phyloP scores from a whole-genome alignment of 2,797 vertebrate genomes.

The Oryzias sinensis region DNA sequence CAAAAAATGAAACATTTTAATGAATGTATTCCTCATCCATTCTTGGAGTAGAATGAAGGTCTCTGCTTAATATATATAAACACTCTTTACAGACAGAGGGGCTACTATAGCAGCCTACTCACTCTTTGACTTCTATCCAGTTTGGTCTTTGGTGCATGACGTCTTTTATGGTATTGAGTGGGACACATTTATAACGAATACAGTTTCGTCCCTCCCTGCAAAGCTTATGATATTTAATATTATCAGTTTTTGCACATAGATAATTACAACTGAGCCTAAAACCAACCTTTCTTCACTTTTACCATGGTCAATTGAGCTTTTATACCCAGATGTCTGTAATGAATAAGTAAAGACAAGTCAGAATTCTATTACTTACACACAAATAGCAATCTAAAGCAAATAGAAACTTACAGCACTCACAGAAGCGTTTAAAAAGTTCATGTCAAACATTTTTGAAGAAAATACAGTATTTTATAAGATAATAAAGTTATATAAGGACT shows the following conservation, averaged over 20 bases:
- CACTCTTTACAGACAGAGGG: too few species aligned
- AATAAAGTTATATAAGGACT: too few species aligned
- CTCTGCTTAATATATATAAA: not conserved
- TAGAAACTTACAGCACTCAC: not conserved
- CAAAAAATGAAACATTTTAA: not conserved
- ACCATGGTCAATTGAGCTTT: slow-evolving; percentile 45
- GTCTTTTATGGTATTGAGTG: slow-evolving; percentile 82
- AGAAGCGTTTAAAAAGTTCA: too few species aligned
- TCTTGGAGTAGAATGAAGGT: not conserved
- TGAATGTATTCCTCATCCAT: not conserved
- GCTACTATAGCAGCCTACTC: slow-evolving; percentile 52
- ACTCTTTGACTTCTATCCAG: slow-evolving; percentile 91
- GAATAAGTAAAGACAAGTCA: slow-evolving; percentile 9
- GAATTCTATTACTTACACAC: not conserved
- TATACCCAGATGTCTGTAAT: slow-evolving; percentile 62
- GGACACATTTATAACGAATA: slow-evolving; percentile 84
- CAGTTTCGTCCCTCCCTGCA: slow-evolving; percentile 65
- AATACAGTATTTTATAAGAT: too few species aligned
- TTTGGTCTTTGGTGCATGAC: slow-evolving; percentile 84
- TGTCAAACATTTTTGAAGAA: too few species aligned
- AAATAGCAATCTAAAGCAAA: not conserved
- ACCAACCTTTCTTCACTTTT: slow-evolving; percentile 73
- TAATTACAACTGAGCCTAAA: not conserved
- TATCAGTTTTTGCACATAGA: not conserved
- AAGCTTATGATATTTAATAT: not conserved